These are phyloP conservation scores for Acleris sparsana DNA, from an alignment of 2,888 invertebrate species.

Conservation along the genomic window DNA sequence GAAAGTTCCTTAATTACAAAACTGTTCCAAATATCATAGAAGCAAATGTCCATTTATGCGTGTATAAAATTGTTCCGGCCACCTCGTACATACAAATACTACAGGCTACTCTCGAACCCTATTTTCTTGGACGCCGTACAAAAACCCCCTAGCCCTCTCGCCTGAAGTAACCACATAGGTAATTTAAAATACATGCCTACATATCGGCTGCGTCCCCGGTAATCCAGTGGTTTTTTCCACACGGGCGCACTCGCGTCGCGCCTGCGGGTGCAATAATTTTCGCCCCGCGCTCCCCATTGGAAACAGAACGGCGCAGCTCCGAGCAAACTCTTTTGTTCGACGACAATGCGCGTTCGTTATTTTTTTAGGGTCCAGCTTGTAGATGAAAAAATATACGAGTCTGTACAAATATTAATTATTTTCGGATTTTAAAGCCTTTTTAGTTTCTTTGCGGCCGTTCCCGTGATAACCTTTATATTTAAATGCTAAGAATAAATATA, in stretches of 20 bases:
- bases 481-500: too few relatives aligned
- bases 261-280: constrained; percentile 82
- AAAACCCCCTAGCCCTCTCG: too few relatives aligned
- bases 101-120: too few relatives aligned
- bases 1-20: too few relatives aligned
- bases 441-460: too few relatives aligned
- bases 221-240: constrained; percentile 49
- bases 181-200: neutral
- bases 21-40: too few relatives aligned
- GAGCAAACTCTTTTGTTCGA: constrained; percentile 39
- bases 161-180: too few relatives aligned
- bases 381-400: constrained; percentile 7
- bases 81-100: too few relatives aligned
- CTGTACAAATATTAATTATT: constrained; percentile 21
- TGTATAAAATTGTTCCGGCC: too few relatives aligned
- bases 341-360: constrained; percentile 54
- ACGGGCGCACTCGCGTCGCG: constrained; percentile 56
- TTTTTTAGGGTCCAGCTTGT: constrained; percentile 29
- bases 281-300: constrained; percentile 60
- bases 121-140: too few relatives aligned
- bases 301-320: constrained; percentile 28
- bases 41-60: too few relatives aligned
- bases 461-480: too few relatives aligned
- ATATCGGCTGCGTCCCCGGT: constrained; percentile 1
- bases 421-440: neutral